Base-by-base conservation (phyloP, 2,888 invertebrate genomes). In the Chrysodeixis includens region DNA sequence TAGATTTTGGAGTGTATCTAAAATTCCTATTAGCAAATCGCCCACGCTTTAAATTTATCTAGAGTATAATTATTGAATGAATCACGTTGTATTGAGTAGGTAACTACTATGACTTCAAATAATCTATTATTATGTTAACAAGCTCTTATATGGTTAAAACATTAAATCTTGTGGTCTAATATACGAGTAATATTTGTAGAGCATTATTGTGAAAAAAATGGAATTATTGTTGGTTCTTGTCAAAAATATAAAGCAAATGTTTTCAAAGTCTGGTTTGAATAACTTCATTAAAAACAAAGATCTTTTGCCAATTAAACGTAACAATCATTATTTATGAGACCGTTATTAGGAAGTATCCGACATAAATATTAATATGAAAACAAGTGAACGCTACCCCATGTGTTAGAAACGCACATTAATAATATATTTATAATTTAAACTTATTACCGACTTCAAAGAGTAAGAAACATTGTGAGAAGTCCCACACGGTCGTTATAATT, bases 361-460 rank as follows among this genome's bases (percentile, higher is more conserved):
- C 56, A n/a, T 1, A 9, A 32, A 35, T 14, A 60, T 18, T 40
- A 40, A 40, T 4, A 53, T 60, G 30, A 12, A 30, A 9, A 46
- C 52, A 49, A 40, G 12, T 3, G 9, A 73, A 69, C 57, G 35
- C 75, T n/a, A 58, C 49, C 20, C 5, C 66, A 65, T 49, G 14
- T 30, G 35, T 52, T 40, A 44, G 54, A 57, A 67, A 55, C 22
- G 59, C 46, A 62, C 62, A 67, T 52, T 77, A 58, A 73, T 74
- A 55, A 61, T 63, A 78, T 77, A 74, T 74, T 78, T 78, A 74
- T 74, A 78, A 74, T 78, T 74, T 57, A 74, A 73, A 74, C 78
- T 74, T 67, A 63, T 74, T 40, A 59, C 62, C 62, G 52, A 74
- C 78, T 78, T 78, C 74, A 74, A 78, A 74, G 63, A 57, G 26